These are phyloP conservation scores for Trachymyrmex septentrionalis DNA, from an alignment of 1,140 invertebrate species.

Conservation along the genomic window DNA sequence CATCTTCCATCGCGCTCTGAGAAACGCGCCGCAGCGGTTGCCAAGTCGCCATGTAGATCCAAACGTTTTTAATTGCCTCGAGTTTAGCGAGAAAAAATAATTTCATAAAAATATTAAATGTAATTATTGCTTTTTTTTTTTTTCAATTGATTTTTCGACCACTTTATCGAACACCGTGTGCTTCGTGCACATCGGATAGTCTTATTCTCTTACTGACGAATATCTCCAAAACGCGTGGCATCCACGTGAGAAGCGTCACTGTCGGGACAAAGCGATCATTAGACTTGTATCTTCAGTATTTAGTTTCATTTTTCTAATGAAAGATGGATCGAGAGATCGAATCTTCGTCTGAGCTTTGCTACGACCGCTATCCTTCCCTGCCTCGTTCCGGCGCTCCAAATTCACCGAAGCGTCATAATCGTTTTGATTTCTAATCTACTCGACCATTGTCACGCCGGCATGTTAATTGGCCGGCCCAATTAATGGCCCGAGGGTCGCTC, in stretches of 20 bases:
- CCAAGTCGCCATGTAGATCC: conserved; percentile 55
- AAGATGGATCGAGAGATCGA: conserved; percentile 82
- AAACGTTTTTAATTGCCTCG: conserved; percentile 16
- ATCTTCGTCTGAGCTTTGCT: conserved; percentile 71
- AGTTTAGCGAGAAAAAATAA: neutral
- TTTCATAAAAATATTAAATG: neutral
- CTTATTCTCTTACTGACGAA: neutral
- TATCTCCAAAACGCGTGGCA: neutral
- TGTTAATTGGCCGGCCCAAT: conserved; percentile 82
- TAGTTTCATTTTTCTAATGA: conserved; percentile 85
- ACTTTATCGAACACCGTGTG: neutral
- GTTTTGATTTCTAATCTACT: conserved; percentile 84
- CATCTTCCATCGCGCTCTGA: conserved; percentile 75
- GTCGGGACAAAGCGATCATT: conserved; percentile 73
- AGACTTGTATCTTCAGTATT: conserved; percentile 81
- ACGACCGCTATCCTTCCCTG: conserved; percentile 53
- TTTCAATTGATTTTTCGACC: neutral
- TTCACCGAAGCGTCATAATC: conserved; percentile 81
- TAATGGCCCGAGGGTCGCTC: conserved; percentile 59
- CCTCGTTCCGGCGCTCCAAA: conserved; percentile 71
- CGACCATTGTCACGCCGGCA: conserved; percentile 80
- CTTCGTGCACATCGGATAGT: neutral
- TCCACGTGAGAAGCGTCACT: conserved; percentile 73
- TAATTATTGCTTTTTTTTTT: neutral
- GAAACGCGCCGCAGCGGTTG: conserved; percentile 74